Evolutionary conservation across 2,113 vertebrate species (phyloP).

Genomic region (Ageneiosus marmoratus): DNA sequence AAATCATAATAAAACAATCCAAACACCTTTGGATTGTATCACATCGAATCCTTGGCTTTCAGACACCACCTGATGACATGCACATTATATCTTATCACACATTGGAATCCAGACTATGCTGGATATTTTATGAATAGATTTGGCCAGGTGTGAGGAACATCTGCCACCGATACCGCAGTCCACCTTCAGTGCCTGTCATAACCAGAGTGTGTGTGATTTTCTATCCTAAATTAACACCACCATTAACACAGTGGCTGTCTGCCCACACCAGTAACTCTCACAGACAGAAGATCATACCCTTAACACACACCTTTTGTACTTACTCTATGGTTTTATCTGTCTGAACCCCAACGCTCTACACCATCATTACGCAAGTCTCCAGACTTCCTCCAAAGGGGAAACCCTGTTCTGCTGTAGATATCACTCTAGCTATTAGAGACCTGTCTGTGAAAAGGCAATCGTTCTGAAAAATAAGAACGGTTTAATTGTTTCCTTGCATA

Average conservation of each 20-base stretch:
- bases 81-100: not conserved
- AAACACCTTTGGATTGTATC: not conserved
- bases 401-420: not conserved
- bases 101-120: slow-evolving; percentile 57
- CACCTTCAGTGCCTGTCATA: slow-evolving; percentile 50
- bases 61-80: not conserved
- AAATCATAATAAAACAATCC: not conserved
- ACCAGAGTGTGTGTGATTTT: slow-evolving; percentile 43
- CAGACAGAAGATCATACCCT: not conserved
- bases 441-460: slow-evolving; percentile 21
- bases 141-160: slow-evolving; percentile 75
- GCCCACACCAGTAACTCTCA: not conserved
- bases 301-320: not conserved
- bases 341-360: not conserved
- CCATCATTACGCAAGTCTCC: not conserved
- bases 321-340: not conserved
- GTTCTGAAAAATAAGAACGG: slow-evolving; percentile 45
- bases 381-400: not conserved
- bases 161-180: slow-evolving; percentile 67
- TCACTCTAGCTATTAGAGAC: slow-evolving; percentile 21
- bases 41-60: not conserved
- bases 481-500: slow-evolving; percentile 49
- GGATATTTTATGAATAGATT: slow-evolving; percentile 77
- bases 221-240: no score
- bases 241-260: no score